Evolutionary conservation across 2,113 vertebrate species (phyloP).

Genomic region (Brienomyrus longianalis): DNA sequence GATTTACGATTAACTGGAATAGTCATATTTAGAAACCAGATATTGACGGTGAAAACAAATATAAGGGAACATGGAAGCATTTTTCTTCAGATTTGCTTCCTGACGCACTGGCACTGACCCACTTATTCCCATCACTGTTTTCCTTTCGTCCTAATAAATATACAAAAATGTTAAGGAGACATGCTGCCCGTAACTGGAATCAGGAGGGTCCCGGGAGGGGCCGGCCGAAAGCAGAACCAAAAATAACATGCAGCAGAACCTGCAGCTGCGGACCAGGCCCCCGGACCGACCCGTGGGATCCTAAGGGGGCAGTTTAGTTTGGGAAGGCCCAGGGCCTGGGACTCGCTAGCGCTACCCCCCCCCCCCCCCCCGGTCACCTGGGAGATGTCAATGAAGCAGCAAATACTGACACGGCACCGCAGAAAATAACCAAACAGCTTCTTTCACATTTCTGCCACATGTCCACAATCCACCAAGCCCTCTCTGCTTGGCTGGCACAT

Average conservation of each 20-base stretch:
- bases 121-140: neutral
- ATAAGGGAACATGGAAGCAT: neutral
- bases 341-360: neutral
- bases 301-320: neutral
- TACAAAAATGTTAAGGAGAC: constrained; percentile 3
- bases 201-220: neutral
- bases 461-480: neutral
- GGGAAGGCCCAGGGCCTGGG: neutral
- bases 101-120: neutral
- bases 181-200: neutral
- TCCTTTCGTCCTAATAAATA: neutral
- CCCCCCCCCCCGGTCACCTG: constrained; percentile 2
- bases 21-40: neutral
- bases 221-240: neutral
- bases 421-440: constrained; percentile 21
- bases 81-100: neutral
- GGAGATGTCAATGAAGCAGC: constrained; percentile 24
- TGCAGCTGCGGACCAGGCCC: constrained; percentile 16
- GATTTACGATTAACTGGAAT: neutral
- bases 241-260: neutral
- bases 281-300: neutral
- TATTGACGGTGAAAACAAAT: neutral
- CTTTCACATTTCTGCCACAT: constrained; percentile 22
- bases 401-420: constrained; percentile 25
- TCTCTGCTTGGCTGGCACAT: neutral